Evolutionary conservation across 2,797 vertebrate genomes (phyloP).

Genomic region (Gymnoscopelus microlampas): DNA sequence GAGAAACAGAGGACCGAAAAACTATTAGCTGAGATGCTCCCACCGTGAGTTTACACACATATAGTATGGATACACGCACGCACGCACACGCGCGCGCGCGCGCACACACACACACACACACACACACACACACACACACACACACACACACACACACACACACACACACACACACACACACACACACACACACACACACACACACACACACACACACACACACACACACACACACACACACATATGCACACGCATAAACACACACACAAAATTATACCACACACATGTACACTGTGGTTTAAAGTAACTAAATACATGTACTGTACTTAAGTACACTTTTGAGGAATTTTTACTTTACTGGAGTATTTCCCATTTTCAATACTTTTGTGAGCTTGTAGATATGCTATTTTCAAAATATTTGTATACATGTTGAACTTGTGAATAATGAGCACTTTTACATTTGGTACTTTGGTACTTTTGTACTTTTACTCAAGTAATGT

Average conservation of each 20-base stretch:
- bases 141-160: not conserved
- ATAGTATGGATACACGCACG: too few relatives aligned
- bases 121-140: not conserved
- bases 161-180: not conserved
- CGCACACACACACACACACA: not conserved
- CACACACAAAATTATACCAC: not conserved
- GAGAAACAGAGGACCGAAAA: slow-evolving; percentile 88
- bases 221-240: not conserved
- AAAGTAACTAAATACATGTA: too few relatives aligned
- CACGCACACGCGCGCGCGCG: not conserved
- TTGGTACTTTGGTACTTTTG: too few relatives aligned
- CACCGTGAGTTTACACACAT: slow-evolving; percentile 80
- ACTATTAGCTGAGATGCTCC: slow-evolving; percentile 85
- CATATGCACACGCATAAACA: not conserved
- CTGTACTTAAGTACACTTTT: too few relatives aligned
- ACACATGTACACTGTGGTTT: not conserved
- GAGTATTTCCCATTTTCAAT: too few relatives aligned
- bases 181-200: not conserved
- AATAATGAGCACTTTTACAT: too few relatives aligned
- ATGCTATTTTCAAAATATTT: too few relatives aligned
- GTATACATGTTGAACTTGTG: too few relatives aligned
- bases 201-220: not conserved
- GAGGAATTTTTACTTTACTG: too few relatives aligned
- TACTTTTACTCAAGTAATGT: too few relatives aligned
- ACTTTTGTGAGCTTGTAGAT: too few relatives aligned